Conservation (phyloP, 2,888 invertebrate genomes). For the Drosophila pseudotakahashii region DNA sequence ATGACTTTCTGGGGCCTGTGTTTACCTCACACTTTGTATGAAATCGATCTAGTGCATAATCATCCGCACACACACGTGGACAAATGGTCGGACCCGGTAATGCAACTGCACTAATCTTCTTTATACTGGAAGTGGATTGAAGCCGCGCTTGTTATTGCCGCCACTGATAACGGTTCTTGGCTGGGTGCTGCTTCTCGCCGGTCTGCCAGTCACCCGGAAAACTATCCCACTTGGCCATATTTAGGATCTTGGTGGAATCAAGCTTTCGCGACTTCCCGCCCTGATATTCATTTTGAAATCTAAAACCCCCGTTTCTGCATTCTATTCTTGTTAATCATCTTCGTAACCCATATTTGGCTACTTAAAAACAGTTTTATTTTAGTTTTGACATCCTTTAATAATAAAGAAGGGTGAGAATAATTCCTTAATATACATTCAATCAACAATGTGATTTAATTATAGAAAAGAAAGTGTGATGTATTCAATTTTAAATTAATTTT, state of each 20-base stretch:
- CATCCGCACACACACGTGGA: conserved; percentile 21
- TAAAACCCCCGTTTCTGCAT: not conserved
- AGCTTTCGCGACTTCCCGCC: conserved; percentile 20
- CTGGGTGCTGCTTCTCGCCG: conserved; percentile 22
- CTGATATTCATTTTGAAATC: not conserved
- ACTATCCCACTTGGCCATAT: conserved; percentile 1
- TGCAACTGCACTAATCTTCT: conserved; percentile 55
- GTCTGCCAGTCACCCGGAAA: conserved; percentile 27
- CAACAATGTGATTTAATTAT: no score
- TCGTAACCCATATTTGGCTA: no score
- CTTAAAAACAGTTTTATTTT: no score
- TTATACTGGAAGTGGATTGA: conserved; percentile 51
- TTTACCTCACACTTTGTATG: conserved; percentile 16
- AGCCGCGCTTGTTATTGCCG: conserved; percentile 49
- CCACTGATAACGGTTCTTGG: conserved; percentile 69
- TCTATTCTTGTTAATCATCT: not conserved
- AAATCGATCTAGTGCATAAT: conserved; percentile 21
- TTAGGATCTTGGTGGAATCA: not conserved
- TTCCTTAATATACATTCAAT: no score
- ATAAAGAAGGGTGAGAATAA: no score
- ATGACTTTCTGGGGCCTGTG: conserved; percentile 12
- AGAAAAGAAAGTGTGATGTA: no score
- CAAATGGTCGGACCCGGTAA: conserved; percentile 18
- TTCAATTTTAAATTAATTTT: no score
- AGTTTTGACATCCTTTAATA: no score